phyloP scores from a whole-genome alignment of 30 jellyfish, hydroid and myxozoan genomes.

The Aurelia aurita region DNA sequence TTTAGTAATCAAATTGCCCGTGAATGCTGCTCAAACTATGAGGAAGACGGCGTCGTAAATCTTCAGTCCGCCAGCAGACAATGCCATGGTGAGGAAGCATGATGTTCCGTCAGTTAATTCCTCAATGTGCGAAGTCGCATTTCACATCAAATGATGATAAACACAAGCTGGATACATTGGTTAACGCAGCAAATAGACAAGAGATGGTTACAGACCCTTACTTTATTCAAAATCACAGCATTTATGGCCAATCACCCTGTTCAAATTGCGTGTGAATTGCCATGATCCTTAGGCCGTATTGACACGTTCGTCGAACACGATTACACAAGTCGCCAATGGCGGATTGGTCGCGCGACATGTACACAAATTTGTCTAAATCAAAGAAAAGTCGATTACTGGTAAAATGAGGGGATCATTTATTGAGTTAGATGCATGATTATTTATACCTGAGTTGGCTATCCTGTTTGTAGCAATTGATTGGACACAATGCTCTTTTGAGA shows the following conservation, averaged over 20 bases:
- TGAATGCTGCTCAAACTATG: too few species aligned
- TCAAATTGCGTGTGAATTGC: slow-evolving; percentile 13
- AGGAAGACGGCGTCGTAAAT: slow-evolving; percentile 15
- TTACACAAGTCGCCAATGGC: slow-evolving; percentile 45
- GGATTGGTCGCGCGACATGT: slow-evolving; percentile 43
- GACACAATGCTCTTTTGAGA: slow-evolving; percentile 53
- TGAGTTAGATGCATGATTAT: neutral
- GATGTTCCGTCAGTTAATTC: slow-evolving; percentile 8
- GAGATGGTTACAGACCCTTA: neutral
- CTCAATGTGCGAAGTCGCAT: too few species aligned
- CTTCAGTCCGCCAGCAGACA: slow-evolving; percentile 26
- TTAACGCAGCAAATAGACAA: too few species aligned
- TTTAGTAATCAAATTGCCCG: too few species aligned
- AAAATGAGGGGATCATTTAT: neutral
- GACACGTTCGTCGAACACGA: slow-evolving; percentile 48
- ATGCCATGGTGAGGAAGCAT: slow-evolving; percentile 34
- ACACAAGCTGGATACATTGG: too few species aligned
- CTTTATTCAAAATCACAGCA: neutral
- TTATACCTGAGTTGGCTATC: slow-evolving; percentile 34
- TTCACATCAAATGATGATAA: too few species aligned
- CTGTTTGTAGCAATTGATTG: slow-evolving; percentile 30
- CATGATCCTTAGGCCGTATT: slow-evolving; percentile 23
- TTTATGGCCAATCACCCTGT: neutral
- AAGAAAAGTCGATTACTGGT: neutral
- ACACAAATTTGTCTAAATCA: neutral